Percentiles rank a stretch among this genome's conserved stretches.
These are phyloP conservation scores for Himalopsyche japonica DNA, from an alignment of 2,888 invertebrate species.

Conservation along the genomic window DNA sequence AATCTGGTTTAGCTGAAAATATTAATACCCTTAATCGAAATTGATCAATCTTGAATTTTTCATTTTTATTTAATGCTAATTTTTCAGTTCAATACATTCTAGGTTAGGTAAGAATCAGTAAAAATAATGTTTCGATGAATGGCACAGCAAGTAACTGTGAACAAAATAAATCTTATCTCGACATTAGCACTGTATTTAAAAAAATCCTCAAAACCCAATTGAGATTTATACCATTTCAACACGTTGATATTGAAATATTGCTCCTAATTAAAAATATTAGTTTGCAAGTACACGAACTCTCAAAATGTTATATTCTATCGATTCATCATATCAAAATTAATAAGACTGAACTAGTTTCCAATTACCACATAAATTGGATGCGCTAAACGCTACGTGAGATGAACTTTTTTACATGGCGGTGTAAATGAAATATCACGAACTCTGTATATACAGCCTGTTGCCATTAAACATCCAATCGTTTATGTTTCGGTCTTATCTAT, in stretches of 20 bases:
- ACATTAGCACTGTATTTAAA: background rate
- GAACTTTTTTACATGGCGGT: background rate
- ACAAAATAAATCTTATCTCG: background rate
- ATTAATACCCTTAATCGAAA: too few species aligned
- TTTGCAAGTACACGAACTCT: background rate
- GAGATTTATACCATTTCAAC: background rate
- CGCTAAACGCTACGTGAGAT: background rate
- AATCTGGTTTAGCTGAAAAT: too few species aligned
- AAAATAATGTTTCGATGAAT: too few species aligned
- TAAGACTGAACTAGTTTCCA: conserved; percentile 15
- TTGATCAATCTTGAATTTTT: too few species aligned
- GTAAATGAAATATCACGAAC: conserved; percentile 17
- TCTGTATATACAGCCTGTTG: background rate
- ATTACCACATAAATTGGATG: conserved; percentile 14
- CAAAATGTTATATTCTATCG: background rate
- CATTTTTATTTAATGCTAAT: too few species aligned
- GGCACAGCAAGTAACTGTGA: background rate
- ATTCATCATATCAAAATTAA: conserved; percentile 8
- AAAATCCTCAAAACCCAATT: background rate
- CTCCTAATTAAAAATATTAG: background rate
- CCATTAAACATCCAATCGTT: background rate
- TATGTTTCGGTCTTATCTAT: background rate
- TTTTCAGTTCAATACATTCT: too few species aligned
- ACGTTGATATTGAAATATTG: background rate
- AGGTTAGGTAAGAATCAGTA: too few species aligned